A percentile compares a stretch with the other conserved stretches of the same genome.
Conservation (phyloP, 2,888 invertebrate genomes). For the Phengaris arion region DNA sequence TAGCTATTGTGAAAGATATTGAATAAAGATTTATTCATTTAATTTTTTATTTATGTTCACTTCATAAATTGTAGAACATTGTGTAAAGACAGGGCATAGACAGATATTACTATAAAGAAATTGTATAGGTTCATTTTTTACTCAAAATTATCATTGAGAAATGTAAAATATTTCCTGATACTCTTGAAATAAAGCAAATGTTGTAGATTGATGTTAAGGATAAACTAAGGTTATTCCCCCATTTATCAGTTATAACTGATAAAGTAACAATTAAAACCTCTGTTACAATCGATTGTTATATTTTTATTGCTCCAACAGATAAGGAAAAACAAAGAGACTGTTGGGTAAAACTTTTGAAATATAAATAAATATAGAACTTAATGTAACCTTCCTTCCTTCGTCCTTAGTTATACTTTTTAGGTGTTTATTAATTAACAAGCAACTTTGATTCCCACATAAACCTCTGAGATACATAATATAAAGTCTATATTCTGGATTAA, state of each 20-base stretch:
- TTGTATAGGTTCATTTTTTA: background rate
- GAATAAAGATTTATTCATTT: too few species aligned
- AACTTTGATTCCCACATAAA: too few species aligned
- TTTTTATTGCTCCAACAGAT: conserved; percentile 1
- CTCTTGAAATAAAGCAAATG: background rate
- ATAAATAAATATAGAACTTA: background rate
- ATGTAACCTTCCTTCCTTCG: too few species aligned
- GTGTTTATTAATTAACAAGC: too few species aligned
- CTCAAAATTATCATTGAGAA: too few species aligned
- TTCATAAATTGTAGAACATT: background rate
- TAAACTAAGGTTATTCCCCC: conserved; percentile 12
- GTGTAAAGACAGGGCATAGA: background rate
- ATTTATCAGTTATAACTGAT: conserved; percentile 6
- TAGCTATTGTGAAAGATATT: too few species aligned
- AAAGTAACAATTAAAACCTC: background rate
- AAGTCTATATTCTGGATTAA: too few species aligned
- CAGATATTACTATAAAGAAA: background rate
- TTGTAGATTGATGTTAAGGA: background rate
- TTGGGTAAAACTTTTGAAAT: background rate
- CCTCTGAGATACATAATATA: too few species aligned
- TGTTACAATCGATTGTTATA: conserved; percentile 10
- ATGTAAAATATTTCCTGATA: background rate
- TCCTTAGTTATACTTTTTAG: too few species aligned
- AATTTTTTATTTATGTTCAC: background rate
- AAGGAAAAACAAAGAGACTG: background rate